These are phyloP conservation scores for Poecilia latipinna DNA, from an alignment of 2,113 vertebrate species.

Conservation along the genomic window DNA sequence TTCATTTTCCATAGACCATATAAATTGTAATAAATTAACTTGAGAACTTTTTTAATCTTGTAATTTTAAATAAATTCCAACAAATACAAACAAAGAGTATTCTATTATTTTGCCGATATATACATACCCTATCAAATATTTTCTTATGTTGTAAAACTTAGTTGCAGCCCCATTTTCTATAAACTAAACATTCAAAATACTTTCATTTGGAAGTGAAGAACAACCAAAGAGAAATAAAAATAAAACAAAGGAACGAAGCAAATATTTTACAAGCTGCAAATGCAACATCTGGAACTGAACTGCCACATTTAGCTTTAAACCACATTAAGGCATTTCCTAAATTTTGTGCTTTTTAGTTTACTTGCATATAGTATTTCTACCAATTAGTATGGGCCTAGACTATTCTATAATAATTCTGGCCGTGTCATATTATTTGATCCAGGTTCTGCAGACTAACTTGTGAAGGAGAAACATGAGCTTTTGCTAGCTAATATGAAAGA, in stretches of 20 bases:
- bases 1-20: too few species aligned
- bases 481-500: not conserved
- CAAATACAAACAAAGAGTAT: not conserved
- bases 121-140: too few species aligned
- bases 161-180: too few species aligned
- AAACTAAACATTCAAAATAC: too few species aligned
- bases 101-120: too few species aligned
- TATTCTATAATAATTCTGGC: too few species aligned
- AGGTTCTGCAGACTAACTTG: not conserved
- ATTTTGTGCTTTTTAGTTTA: not conserved
- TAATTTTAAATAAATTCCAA: not conserved
- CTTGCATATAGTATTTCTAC: not conserved
- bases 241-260: not conserved
- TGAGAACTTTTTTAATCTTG: too few species aligned
- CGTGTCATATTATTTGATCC: not conserved
- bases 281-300: not conserved
- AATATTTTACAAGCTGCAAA: not conserved
- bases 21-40: too few species aligned
- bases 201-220: not conserved
- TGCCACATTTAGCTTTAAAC: too few species aligned
- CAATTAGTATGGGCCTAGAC: too few species aligned
- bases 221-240: not conserved
- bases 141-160: too few species aligned
- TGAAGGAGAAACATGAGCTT: not conserved
- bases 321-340: too few species aligned